A percentile compares a stretch with the other conserved stretches of the same genome.
These are phyloP conservation scores for Chrysogorgia sp. DNA, from an alignment of 92 coral and sea anemone genomes.

Conservation along the genomic window DNA sequence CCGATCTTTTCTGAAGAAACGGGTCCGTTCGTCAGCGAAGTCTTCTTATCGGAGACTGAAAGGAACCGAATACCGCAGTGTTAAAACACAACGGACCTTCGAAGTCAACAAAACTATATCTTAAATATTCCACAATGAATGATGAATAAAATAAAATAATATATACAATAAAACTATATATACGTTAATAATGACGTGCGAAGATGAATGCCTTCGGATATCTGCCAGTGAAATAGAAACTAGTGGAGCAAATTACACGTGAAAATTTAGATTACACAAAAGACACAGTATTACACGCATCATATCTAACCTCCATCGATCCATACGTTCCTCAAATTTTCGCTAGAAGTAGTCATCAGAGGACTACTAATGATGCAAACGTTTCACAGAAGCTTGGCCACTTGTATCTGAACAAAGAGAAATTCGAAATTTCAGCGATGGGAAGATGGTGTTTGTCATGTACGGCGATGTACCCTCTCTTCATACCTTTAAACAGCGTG, in stretches of 20 bases:
- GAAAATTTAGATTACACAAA: constrained; percentile 10
- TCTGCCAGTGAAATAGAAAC: constrained; percentile 37
- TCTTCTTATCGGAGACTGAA: constrained; percentile 34
- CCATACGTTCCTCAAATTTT: constrained; percentile 29
- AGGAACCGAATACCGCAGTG: no score
- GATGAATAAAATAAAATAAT: neutral
- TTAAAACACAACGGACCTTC: neutral
- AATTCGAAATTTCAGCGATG: constrained; percentile 12
- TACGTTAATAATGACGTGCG: neutral
- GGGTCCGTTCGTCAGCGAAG: constrained; percentile 36
- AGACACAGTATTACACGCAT: constrained; percentile 31
- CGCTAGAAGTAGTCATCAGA: constrained; percentile 51
- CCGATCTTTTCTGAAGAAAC: constrained; percentile 25
- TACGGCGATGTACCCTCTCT: constrained; percentile 23
- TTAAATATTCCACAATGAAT: neutral
- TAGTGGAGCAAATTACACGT: constrained; percentile 37
- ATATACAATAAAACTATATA: neutral
- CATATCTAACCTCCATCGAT: constrained; percentile 36
- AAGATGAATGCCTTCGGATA: constrained; percentile 6
- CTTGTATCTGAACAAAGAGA: neutral
- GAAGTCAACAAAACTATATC: neutral
- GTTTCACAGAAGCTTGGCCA: constrained; percentile 3
- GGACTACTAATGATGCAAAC: constrained; percentile 40
- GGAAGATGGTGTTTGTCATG: constrained; percentile 38
- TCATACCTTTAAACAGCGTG: constrained; percentile 32